Evolutionary conservation across 2,113 vertebrate genomes (phyloP), one percentile per base, ranked within the genome.

Genomic region (Xiphophorus couchianus): DNA sequence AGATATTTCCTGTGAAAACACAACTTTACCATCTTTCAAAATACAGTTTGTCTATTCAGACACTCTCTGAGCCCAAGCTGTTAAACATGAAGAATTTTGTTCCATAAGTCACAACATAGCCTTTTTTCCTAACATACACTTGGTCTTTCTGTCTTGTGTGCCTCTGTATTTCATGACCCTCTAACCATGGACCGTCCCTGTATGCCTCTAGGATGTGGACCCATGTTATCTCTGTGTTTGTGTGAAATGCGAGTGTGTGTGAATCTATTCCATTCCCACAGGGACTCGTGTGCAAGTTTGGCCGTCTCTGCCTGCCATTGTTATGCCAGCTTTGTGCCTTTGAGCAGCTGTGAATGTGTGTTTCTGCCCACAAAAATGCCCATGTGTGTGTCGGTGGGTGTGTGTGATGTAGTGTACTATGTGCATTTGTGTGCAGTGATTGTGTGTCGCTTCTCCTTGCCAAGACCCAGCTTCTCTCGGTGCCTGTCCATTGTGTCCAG

Each of bases 401-500:
- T n/a, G 29, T 79, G 73, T 76, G 82, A 73, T 67, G 51, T 44
- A 73, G 65, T 75, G 74, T 81, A 58, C 17, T 60, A 66, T 22
- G 70, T 54, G 29, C 73, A 66, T 78, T 66, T 74, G 33, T 76
- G 82, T 72, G 74, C 66, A 29, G 29, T 27, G 62, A 63, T 13
- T 72, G 39, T 74, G 62, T 73, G 62, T 69, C 61, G 68, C 69
- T 75, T 42, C 13, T 69, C 82, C 75, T 75, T 90, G 90, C 89
- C 88, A 91, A 90, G 74, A 82, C 76, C 62, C 51, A 30, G 77
- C 77, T 87, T 81, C 78, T 91, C 81, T 89, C 78, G 61, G 82
- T 80, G 86, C 86, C 82, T 68, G 19, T 90, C 71, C 73, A 89
- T 93, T 93, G 89, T 93, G 82, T 87, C 71, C 76, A 71, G 80